phyloP scores from a whole-genome alignment of 2,888 invertebrate genomes.

The Pogonocherus hispidulus region DNA sequence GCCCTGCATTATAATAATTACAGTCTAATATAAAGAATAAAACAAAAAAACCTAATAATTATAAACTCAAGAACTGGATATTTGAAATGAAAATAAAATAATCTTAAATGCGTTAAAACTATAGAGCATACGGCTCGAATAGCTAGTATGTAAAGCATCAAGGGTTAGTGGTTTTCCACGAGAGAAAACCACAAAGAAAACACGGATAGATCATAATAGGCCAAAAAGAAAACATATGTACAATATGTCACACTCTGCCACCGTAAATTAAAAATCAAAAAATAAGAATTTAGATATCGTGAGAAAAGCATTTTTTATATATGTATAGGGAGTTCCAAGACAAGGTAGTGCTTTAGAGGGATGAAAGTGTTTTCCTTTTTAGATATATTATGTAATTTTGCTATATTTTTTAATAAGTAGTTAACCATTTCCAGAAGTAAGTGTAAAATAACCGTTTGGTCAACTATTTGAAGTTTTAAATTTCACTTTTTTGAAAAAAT shows the following conservation, averaged over 20 bases:
- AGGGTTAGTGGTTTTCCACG: slow-evolving; percentile 4
- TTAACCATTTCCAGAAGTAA: too few relatives aligned
- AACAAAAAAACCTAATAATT: slow-evolving; percentile 45
- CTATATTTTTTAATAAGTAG: too few relatives aligned
- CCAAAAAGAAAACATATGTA: slow-evolving; percentile 46
- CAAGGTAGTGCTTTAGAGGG: too few relatives aligned
- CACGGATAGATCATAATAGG: slow-evolving; percentile 30
- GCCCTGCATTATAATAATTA: slow-evolving; percentile 51
- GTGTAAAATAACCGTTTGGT: too few relatives aligned
- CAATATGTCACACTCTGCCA: slow-evolving; percentile 41
- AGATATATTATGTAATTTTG: too few relatives aligned
- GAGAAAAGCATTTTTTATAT: slow-evolving; percentile 29
- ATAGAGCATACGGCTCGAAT: slow-evolving; percentile 34
- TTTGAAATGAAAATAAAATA: slow-evolving; percentile 34
- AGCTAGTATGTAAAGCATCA: slow-evolving; percentile 36
- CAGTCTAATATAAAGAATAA: slow-evolving; percentile 36
- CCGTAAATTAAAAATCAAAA: slow-evolving; percentile 23
- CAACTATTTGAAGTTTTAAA: too few relatives aligned
- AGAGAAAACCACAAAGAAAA: slow-evolving; percentile 20
- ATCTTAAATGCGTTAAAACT: slow-evolving; percentile 32
- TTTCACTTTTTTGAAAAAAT: too few relatives aligned
- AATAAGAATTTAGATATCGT: slow-evolving; percentile 26
- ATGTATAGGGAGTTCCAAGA: slow-evolving; percentile 15
- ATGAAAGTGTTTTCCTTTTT: too few relatives aligned
- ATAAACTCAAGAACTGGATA: slow-evolving; percentile 37